A percentile compares a stretch with the other conserved stretches of the same genome.
These are phyloP conservation scores for Drosophila tanythrix DNA, from an alignment of 2,888 invertebrate genomes.

Conservation along the genomic window DNA sequence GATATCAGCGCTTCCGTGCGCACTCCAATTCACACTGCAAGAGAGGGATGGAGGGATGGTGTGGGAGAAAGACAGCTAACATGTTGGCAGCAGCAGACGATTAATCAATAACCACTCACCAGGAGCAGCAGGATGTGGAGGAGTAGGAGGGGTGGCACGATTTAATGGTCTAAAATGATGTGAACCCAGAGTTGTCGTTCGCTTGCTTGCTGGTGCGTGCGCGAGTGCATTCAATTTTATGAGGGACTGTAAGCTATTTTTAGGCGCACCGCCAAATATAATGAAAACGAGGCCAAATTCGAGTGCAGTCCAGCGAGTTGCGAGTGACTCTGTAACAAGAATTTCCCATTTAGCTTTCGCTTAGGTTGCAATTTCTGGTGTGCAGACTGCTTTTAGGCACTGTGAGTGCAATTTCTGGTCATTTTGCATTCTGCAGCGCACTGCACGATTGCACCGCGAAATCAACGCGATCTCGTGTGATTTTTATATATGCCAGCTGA, in stretches of 20 bases:
- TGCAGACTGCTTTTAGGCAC: constrained; percentile 16
- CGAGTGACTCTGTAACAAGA: constrained; percentile 42
- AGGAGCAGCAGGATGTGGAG: not conserved
- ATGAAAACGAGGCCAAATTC: constrained; percentile 61
- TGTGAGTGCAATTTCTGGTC: constrained; percentile 28
- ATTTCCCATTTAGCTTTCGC: constrained; percentile 61
- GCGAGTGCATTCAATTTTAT: constrained; percentile 64
- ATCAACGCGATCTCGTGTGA: constrained; percentile 39
- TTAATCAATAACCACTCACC: constrained; percentile 77
- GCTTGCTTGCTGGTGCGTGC: constrained; percentile 20
- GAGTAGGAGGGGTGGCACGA: constrained; percentile 32
- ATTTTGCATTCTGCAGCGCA: constrained; percentile 22
- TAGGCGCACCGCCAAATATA: constrained; percentile 41
- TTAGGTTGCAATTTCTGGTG: constrained; percentile 13
- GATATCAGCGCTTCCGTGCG: constrained; percentile 70
- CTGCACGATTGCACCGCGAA: constrained; percentile 9
- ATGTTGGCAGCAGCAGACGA: constrained; percentile 47
- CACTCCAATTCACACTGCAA: constrained; percentile 61
- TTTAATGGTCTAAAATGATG: constrained; percentile 67
- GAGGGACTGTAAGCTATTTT: constrained; percentile 56
- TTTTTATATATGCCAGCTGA: constrained; percentile 40
- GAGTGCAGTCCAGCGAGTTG: constrained; percentile 8
- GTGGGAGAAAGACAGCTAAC: constrained; percentile 2
- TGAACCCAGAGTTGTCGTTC: constrained; percentile 6
- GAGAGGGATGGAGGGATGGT: not conserved